phyloP scores from a whole-genome alignment of 2,888 invertebrate species.

The Pollenia labialis region DNA sequence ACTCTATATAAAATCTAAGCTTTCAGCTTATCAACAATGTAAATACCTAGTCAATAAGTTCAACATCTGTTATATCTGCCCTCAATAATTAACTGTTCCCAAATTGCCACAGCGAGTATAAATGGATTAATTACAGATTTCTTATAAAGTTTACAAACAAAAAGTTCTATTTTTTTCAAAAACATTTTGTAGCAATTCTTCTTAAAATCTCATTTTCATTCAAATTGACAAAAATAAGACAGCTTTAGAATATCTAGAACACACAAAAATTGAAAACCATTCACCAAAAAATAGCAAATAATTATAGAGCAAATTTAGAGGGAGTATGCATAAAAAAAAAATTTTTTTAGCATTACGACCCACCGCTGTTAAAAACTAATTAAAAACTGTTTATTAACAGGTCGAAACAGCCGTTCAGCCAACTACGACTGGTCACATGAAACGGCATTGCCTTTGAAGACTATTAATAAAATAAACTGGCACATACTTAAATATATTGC shows the following conservation, averaged over 20 bases:
- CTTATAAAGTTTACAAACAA: no score
- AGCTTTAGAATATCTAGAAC: neutral
- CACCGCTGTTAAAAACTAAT: slow-evolving; percentile 80
- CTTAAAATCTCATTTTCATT: no score
- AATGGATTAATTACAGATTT: no score
- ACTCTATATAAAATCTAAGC: no score
- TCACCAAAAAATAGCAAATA: neutral
- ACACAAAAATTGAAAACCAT: neutral
- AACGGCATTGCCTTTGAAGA: slow-evolving; percentile 46
- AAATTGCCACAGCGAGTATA: no score
- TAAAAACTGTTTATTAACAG: slow-evolving; percentile 77
- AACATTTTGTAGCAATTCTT: no score
- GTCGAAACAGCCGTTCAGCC: slow-evolving; percentile 63
- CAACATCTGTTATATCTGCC: no score
- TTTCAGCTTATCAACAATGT: no score
- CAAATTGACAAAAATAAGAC: neutral
- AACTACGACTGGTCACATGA: slow-evolving; percentile 37
- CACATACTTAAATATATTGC: slow-evolving; percentile 60
- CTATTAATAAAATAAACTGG: slow-evolving; percentile 2
- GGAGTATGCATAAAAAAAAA: neutral
- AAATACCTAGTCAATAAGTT: no score
- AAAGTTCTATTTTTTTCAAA: no score
- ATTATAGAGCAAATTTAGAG: neutral
- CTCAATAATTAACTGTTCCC: no score
- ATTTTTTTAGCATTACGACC: slow-evolving; percentile 59